Percentiles rank a stretch among this genome's conserved stretches.
phyloP scores from a whole-genome alignment of 2,888 invertebrate species.

The Macaria liturata region DNA sequence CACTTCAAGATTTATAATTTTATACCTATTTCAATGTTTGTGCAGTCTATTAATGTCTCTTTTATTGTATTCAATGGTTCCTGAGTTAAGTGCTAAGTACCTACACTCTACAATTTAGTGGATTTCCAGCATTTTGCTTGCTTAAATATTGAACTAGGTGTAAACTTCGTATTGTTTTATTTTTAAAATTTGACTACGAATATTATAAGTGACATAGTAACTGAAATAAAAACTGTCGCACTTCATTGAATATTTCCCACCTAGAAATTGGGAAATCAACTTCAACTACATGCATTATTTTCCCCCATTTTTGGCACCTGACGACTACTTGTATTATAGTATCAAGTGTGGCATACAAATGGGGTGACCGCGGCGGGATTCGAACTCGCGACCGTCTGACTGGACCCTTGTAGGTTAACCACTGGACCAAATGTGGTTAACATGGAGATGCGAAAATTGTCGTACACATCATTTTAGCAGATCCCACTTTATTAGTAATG shows the following conservation, averaged over 20 bases:
- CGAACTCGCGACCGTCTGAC: constrained; percentile 50
- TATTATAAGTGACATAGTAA: no score
- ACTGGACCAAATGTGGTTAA: constrained; percentile 34
- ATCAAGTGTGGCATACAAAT: constrained; percentile 78
- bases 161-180: no score
- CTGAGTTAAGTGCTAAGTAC: no score
- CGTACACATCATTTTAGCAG: neutral
- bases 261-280: constrained; percentile 52
- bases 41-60: no score
- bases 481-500: no score
- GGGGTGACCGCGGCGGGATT: constrained; percentile 56
- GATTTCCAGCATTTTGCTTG: no score
- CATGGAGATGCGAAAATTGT: constrained; percentile 19
- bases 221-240: constrained; percentile 52
- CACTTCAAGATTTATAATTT: no score
- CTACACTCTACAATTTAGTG: no score
- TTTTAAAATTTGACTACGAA: no score
- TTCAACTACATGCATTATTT: constrained; percentile 63
- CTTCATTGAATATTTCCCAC: constrained; percentile 59
- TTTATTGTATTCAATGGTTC: no score
- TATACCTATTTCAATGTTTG: no score
- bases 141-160: no score
- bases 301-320: constrained; percentile 73
- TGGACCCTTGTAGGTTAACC: constrained; percentile 25
- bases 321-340: constrained; percentile 67